Evolutionary conservation across 2,797 vertebrate genomes (phyloP), one percentile per base, ranked within the genome.

Genomic region (Enteromius anoplus): DNA sequence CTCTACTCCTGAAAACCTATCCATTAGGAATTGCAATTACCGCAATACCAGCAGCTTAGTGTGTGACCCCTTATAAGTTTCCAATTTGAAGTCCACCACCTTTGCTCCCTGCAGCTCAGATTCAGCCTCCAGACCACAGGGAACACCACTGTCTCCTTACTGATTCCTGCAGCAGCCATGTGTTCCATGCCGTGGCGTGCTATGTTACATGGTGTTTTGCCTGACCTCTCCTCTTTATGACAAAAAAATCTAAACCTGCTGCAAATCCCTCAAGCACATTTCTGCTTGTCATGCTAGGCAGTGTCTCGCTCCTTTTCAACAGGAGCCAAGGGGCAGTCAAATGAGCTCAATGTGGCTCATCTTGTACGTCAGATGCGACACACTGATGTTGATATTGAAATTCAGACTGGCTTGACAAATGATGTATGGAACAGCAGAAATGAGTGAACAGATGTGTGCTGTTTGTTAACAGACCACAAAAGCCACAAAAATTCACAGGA

Each of bases 241-340:
- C 42, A 64, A 14, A 14, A 47, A 65, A 62, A 80, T 73, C 21
- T 3, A 81, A 77, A 29, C 58, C 55, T 29, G 40, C 10, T 37
- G 8, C 14, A 9, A 47, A 8, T 49, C 9, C 29, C 80, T 32
- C 21, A 2, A 81, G 69, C 80, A 64, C 26, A 81, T 81, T 73
- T 75, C 45, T 53, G 60, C 62, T 68, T 42, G 45, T 82, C 71
- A 75, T 82, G 47, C 47, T 40, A 73, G 69, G 19, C 40, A 45
- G 42, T 34, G 4, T 82, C 10, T 34, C 0, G 10, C 47, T 82
- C 14, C n/a, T 64, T 40, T 58, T 65, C 60, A 3, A 12, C 45
- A 66, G 3, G 29, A 73, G 60, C 62, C 62, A 68, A 37, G 7
- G 1, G 58, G 45, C 71, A 81, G 29, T 51, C 29, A 81, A 81